Evolutionary conservation across 2,888 invertebrate species (phyloP).

Genomic region (Cheiracanthium punctorium): DNA sequence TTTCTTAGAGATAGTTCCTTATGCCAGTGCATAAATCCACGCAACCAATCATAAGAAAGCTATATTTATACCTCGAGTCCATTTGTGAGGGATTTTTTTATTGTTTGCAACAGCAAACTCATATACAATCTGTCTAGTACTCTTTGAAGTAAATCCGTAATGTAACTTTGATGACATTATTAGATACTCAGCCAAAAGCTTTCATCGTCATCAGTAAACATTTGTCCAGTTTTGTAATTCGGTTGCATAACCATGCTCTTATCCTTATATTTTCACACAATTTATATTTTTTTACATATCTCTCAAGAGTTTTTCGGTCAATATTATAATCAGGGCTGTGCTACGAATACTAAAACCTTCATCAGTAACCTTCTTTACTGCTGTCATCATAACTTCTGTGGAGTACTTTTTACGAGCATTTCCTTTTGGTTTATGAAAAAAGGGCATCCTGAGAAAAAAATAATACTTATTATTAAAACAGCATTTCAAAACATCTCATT

Average conservation of each 20-base stretch:
- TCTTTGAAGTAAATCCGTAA: background rate
- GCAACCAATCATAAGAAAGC: background rate
- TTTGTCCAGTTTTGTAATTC: no score
- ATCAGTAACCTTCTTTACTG: background rate
- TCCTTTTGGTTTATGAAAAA: no score
- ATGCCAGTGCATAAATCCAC: background rate
- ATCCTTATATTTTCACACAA: no score
- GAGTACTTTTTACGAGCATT: no score
- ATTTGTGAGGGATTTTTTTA: background rate
- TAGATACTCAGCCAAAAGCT: no score
- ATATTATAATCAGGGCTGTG: background rate
- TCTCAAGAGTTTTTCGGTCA: background rate
- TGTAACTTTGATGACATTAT: no score
- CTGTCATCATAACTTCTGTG: background rate
- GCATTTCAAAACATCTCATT: no score
- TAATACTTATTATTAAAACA: no score
- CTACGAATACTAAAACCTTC: background rate
- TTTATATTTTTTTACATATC: background rate
- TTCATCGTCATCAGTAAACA: no score
- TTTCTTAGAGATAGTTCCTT: background rate
- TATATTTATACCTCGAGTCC: no score
- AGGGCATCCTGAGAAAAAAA: no score
- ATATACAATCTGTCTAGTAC: background rate
- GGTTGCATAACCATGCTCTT: no score
- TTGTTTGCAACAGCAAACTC: background rate